Conservation (phyloP, 1,140 invertebrate species). For the Meloidogyne hapla region DNA sequence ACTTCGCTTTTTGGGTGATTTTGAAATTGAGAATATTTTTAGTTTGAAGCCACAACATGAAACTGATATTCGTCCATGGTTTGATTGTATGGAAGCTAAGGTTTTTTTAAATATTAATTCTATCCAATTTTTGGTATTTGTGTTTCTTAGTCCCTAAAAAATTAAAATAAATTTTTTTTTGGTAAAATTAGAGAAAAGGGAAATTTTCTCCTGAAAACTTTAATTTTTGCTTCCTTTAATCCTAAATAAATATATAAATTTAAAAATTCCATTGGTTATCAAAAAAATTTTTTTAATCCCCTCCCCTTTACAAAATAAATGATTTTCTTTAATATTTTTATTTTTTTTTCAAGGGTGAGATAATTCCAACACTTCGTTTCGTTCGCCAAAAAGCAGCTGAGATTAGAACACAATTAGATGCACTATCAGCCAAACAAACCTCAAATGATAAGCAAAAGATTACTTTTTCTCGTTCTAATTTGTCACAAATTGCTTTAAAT, state of each 20-base stretch:
- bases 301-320: too few species aligned
- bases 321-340: neutral
- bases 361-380: constrained; percentile 12
- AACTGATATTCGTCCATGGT: constrained; percentile 13
- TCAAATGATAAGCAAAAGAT: neutral
- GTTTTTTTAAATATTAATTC: neutral
- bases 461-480: constrained; percentile 1
- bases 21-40: constrained; percentile 14
- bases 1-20: constrained; percentile 17
- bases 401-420: neutral
- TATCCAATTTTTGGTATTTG: neutral
- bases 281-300: too few species aligned
- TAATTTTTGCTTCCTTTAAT: too few species aligned
- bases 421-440: neutral
- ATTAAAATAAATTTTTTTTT: neutral
- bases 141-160: too few species aligned
- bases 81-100: constrained; percentile 16
- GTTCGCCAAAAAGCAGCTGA: constrained; percentile 17
- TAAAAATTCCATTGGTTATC: too few species aligned
- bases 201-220: too few species aligned
- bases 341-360: neutral
- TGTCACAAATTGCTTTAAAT: constrained; percentile 16
- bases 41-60: constrained; percentile 9
- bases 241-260: too few species aligned
- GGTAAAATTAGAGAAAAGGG: neutral